Base-by-base conservation (phyloP, 2,888 invertebrate species). In the Nomada lathburiana region DNA sequence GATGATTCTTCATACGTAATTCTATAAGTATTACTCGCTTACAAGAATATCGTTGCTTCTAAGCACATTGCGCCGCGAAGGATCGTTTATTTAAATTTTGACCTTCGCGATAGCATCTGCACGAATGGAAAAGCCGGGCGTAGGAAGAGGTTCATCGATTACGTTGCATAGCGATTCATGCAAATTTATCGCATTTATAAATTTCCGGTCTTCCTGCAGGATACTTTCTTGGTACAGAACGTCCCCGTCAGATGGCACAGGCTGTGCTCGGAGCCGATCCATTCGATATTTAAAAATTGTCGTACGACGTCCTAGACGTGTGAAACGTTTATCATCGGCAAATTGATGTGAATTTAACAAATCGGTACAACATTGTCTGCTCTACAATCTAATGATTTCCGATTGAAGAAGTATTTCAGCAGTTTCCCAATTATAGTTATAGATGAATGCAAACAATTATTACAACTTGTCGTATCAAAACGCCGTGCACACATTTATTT, bases 161-260 rank as follows among this genome's bases (percentile, higher is more conserved):
- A 23, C 36, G n/a, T 63, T 36, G 62, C 36, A 71, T 57, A 44
- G 50, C 2, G 47, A 71, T 63, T 47, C 47, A 16, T 68, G 55
- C 76, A 69, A 68, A 68, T 78, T 42, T 42, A 10, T 55, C 78
- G 13, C 42, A 26, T 47, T 47, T 7, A 23, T 0, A 7, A 36
- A 50, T 42, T 44, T 44, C 68, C 29, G 42, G 26, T n/a, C n/a
- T 44, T 55, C 36, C 65, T 53, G 26, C 64, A 18, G 16, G 65
- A 42, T 70, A 57, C 18, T 50, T 23, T 9, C 11, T 26, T 63
- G 57, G 60, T 85, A 23, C 26, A 57, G n/a, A 36, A 50, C 53
- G 65, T 72, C 52, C 42, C 18, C 75, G 42, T 36, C 55, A 83
- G 80, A 73, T 85, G 75, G 80, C 76, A 47, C 10, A 20, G 76